Conservation (phyloP, 2,888 invertebrate genomes). For the Bimastos eiseni region DNA sequence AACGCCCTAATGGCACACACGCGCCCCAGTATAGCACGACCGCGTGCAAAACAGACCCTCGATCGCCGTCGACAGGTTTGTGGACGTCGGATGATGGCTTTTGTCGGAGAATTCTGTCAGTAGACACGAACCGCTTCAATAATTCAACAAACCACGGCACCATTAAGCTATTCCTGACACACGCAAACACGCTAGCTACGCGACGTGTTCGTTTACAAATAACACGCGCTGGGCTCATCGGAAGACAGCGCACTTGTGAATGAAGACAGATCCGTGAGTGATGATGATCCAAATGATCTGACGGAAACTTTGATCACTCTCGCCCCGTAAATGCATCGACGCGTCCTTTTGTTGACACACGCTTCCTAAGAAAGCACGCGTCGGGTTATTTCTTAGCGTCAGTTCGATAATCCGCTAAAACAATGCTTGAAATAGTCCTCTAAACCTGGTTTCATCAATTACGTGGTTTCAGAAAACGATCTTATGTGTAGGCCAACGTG, state of each 20-base stretch:
- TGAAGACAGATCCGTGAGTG: background rate
- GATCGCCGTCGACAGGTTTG: background rate
- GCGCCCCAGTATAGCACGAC: background rate
- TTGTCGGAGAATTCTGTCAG: background rate
- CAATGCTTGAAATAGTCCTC: background rate
- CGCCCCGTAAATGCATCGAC: background rate
- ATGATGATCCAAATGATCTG: slow-evolving; percentile 13
- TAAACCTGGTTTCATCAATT: background rate
- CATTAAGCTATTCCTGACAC: slow-evolving; percentile 3
- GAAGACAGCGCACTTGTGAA: background rate
- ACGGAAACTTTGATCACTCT: background rate
- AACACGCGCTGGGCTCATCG: background rate
- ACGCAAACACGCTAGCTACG: background rate
- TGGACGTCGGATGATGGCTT: background rate
- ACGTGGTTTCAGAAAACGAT: background rate
- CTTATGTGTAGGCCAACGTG: too few relatives aligned
- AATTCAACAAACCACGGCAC: background rate
- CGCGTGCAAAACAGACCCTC: background rate
- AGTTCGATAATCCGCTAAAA: slow-evolving; percentile 6
- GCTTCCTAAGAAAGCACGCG: too few relatives aligned
- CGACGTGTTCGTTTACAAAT: background rate
- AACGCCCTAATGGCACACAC: background rate
- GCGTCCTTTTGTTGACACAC: background rate
- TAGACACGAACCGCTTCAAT: background rate
- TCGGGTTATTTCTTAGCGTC: background rate